These are phyloP conservation scores for Pseudochaenichthys georgianus DNA, from an alignment of 2,797 vertebrate genomes.

Conservation along the genomic window DNA sequence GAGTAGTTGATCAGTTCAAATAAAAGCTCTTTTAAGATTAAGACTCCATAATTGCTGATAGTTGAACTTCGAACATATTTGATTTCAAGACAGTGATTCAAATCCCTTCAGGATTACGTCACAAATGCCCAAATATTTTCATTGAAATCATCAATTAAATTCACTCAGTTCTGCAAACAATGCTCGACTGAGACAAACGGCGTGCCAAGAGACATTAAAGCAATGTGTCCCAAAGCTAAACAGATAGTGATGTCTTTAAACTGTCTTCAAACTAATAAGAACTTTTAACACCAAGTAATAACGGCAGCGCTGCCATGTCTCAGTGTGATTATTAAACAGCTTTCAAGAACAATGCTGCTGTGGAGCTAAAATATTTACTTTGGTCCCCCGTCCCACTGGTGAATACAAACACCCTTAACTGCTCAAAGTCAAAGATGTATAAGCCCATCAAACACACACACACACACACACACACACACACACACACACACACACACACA, in stretches of 20 bases:
- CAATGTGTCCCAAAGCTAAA: constrained; percentile 15
- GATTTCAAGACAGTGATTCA: background rate
- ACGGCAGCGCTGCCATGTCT: constrained; percentile 33
- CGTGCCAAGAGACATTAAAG: constrained; percentile 29
- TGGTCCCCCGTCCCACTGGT: constrained; percentile 67
- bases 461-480: too few species aligned
- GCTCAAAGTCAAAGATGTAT: constrained; percentile 80
- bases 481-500: constrained; percentile 6
- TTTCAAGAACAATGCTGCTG: constrained; percentile 69
- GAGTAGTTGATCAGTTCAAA: background rate
- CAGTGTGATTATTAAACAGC: constrained; percentile 64
- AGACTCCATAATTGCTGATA: constrained; percentile 7
- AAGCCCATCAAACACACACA: constrained; percentile 72
- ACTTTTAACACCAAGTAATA: constrained; percentile 58
- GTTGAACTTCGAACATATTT: background rate
- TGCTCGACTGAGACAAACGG: background rate
- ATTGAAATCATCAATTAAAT: background rate
- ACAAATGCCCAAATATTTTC: background rate
- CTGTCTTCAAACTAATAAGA: constrained; percentile 52
- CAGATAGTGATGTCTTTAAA: constrained; percentile 32
- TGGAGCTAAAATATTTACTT: constrained; percentile 71
- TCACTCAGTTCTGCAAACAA: constrained; percentile 24
- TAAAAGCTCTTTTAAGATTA: constrained; percentile 36
- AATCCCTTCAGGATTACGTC: background rate
- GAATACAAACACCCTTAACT: constrained; percentile 77